Evolutionary conservation across 1,140 invertebrate species (phyloP), one percentile per base, ranked within the genome.

Genomic region (Helicoverpa zea): DNA sequence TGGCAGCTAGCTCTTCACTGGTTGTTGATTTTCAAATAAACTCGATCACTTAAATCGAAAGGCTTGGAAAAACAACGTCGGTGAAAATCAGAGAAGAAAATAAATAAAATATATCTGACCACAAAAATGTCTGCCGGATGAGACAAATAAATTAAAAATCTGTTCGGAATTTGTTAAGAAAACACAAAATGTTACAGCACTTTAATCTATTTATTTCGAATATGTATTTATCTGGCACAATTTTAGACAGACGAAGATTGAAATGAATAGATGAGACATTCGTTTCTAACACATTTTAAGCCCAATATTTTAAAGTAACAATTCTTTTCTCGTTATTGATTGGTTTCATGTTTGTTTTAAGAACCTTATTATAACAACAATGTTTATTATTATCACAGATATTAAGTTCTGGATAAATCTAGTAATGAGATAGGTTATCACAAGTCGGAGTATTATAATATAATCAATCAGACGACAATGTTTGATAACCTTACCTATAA

Each of bases 141-240:
- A 66, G 14, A 66, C n/a, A 13, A 30, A 47, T 66, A 66, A 66
- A 66, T 47, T 66, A 66, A n/a, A 30, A 18, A 66, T 18, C 35
- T 18, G 63, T 18, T 66, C 1, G 16, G 49, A 70, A 51, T 70
- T 70, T 5, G 23, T 70, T 52, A 30, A 30, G 10, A 70, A 70
- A 70, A 51, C 66, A 64, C 61, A 64, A 64, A 43, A 64, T 64
- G 14, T n/a, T 4, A 49, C 43, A 66, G 2, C 35, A 66, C 63
- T 49, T 12, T 66, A 49, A 49, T 47, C 30, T 59, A 29, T 29
- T 23, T 29, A 54, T 51, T 70, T 51, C 13, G n/a, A 51, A 52
- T 70, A 29, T 29, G 30, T 70, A 52, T 30, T 5, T 29, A 29
- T 54, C 23, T 70, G 66, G 49, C 66, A 70, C 16, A 16, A 14